These are phyloP conservation scores for Clamator glandarius DNA, from an alignment of 2,797 vertebrate genomes.

Conservation along the genomic window DNA sequence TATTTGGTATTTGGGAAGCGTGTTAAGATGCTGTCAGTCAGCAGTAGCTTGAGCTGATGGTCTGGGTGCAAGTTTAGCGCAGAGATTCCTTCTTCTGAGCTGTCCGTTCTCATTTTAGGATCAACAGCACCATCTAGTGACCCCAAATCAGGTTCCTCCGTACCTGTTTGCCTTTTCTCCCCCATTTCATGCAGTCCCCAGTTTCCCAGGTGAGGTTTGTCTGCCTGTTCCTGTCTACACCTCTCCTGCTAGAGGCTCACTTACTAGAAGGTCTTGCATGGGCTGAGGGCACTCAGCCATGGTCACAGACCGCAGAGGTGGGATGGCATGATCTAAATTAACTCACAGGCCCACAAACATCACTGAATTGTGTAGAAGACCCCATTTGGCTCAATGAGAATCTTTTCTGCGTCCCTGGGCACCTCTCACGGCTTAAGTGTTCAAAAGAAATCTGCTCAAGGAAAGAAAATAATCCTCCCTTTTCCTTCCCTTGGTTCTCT, in stretches of 20 bases:
- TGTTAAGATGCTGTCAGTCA: background rate
- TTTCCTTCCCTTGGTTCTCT: background rate
- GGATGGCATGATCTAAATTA: background rate
- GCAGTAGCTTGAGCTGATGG: rapidly evolving
- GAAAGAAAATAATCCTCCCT: background rate
- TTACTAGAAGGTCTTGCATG: background rate
- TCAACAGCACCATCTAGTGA: slow-evolving; percentile 64
- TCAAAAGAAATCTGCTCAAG: background rate
- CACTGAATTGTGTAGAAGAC: background rate
- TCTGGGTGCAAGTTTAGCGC: background rate
- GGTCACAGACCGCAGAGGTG: background rate
- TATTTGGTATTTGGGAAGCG: background rate
- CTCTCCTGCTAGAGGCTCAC: background rate
- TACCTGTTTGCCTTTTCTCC: background rate
- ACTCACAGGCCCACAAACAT: background rate
- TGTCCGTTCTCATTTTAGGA: background rate
- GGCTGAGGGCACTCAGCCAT: background rate
- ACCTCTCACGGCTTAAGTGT: background rate
- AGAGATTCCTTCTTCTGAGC: background rate
- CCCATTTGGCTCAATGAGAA: background rate
- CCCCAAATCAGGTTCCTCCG: background rate
- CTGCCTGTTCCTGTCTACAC: background rate
- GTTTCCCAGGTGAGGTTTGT: background rate
- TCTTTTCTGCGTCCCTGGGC: background rate
- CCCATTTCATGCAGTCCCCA: rapidly evolving